Conservation (phyloP, 2,113 vertebrate species). For the Dipodomys ordii region DNA sequence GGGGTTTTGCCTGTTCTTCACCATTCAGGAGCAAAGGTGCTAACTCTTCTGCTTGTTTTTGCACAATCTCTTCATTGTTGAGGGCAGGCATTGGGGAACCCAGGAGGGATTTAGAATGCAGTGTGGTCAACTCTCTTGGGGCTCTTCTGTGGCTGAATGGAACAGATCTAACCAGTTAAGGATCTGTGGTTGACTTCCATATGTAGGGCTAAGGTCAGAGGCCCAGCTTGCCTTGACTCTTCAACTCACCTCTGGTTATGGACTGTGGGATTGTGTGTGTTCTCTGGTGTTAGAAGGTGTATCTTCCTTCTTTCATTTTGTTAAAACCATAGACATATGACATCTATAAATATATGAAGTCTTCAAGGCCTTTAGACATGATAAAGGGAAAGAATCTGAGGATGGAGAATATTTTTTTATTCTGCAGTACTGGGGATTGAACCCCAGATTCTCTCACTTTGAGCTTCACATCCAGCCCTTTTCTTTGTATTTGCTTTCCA, state of each 20-base stretch:
- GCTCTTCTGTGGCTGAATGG: neutral
- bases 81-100: neutral
- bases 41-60: neutral
- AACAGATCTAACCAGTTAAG: neutral
- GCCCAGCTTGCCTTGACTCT: neutral
- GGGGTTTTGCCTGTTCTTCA: neutral
- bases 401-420: neutral
- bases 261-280: neutral
- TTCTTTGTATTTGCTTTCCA: no score
- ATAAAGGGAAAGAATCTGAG: neutral
- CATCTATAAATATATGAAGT: neutral
- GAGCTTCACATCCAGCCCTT: no score
- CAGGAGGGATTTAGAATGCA: neutral
- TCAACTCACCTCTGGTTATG: neutral
- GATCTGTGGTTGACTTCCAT: no score
- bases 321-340: no score
- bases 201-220: neutral
- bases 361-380: neutral
- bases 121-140: neutral
- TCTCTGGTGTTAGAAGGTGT: neutral
- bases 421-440: no score
- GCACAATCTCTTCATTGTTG: neutral
- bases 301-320: neutral
- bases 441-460: no score
- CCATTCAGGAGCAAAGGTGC: accelerated